Evolutionary conservation across 2,113 vertebrate species (phyloP).

Genomic region (Serilophus lunatus): DNA sequence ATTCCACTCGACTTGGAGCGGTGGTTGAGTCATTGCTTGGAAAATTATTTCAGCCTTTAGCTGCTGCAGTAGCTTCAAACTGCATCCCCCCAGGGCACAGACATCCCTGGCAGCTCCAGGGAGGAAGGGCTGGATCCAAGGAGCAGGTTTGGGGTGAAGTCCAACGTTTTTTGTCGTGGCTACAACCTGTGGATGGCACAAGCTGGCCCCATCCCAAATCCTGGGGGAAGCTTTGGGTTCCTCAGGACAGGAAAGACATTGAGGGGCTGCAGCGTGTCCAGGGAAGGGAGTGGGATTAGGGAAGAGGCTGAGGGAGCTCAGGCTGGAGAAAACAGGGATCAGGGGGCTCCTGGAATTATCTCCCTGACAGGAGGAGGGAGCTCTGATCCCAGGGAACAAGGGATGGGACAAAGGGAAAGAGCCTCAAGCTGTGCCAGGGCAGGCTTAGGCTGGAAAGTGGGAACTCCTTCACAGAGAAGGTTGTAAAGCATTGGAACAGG

Average conservation of each 20-base stretch:
- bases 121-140: neutral
- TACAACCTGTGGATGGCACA: too few relatives aligned
- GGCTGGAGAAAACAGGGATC: neutral
- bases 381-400: neutral
- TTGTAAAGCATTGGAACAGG: neutral
- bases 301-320: neutral
- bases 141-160: neutral
- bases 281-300: neutral
- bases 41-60: neutral
- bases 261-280: neutral
- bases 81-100: neutral
- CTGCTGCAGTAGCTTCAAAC: neutral
- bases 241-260: neutral
- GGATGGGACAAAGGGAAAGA: rapidly evolving
- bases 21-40: neutral
- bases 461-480: neutral
- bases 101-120: rapidly evolving
- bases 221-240: neutral
- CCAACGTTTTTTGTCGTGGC: rapidly evolving
- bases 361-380: neutral
- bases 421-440: too few relatives aligned
- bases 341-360: neutral
- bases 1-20: neutral
- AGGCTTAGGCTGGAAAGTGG: rapidly evolving
- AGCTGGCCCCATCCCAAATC: neutral